phyloP scores from a whole-genome alignment of 2,888 invertebrate genomes.

The Platycheirus albimanus region DNA sequence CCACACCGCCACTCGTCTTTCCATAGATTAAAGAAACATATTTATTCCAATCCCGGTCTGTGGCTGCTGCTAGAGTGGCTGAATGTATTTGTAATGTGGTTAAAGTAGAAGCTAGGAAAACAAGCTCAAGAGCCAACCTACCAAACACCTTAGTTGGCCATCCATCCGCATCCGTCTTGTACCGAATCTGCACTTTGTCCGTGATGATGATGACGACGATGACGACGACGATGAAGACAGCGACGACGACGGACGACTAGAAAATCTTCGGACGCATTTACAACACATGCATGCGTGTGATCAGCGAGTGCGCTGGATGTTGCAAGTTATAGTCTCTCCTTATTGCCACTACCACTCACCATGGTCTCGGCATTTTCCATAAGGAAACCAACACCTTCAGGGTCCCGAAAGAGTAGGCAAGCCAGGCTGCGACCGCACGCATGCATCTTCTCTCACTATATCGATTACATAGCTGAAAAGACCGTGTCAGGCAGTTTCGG shows the following conservation, averaged over 20 bases:
- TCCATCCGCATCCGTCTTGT: conserved; percentile 59
- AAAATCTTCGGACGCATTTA: conserved; percentile 48
- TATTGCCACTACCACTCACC: conserved; percentile 63
- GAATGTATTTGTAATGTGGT: conserved; percentile 23
- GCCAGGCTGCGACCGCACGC: too few species aligned
- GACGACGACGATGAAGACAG: too few species aligned
- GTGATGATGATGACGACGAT: conserved; percentile 35
- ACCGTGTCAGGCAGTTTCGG: conserved; percentile 46
- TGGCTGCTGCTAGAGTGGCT: conserved; percentile 10
- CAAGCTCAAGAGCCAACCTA: conserved; percentile 63
- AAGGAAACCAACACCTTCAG: conserved; percentile 48
- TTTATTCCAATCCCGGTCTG: conserved; percentile 33
- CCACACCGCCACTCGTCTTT: conserved; percentile 17
- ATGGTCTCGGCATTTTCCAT: conserved; percentile 70
- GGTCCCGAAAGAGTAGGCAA: conserved; percentile 45
- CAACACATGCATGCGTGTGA: conserved; percentile 17
- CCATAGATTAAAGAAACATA: not conserved
- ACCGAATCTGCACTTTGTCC: conserved; percentile 60
- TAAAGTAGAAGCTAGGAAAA: conserved; percentile 57
- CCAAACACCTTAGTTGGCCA: conserved; percentile 63
- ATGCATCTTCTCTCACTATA: conserved; percentile 61
- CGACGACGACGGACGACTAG: conserved; percentile 20
- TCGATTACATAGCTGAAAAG: conserved; percentile 56
- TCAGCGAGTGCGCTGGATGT: conserved; percentile 17
- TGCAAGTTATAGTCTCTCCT: conserved; percentile 15